phyloP scores from a whole-genome alignment of 2,888 invertebrate species.

The Quadroppia sp. region DNA sequence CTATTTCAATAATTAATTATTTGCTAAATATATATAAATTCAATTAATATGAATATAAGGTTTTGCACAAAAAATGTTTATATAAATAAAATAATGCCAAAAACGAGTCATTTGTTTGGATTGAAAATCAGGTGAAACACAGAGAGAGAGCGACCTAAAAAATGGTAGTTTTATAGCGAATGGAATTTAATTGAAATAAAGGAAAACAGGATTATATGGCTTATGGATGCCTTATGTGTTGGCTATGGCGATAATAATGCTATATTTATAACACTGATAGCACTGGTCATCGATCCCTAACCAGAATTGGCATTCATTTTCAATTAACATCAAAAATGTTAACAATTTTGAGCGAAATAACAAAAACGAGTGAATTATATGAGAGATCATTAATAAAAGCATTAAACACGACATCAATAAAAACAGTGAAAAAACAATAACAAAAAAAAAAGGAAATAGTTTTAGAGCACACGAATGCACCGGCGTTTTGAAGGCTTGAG shows the following conservation, averaged over 20 bases:
- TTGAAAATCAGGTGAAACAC: neutral
- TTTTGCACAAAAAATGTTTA: neutral
- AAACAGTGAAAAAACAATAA: neutral
- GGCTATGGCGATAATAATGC: neutral
- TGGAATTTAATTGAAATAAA: neutral
- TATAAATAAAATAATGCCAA: neutral
- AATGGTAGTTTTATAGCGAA: neutral
- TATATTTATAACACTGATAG: neutral
- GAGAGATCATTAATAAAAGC: neutral
- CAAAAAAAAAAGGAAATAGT: neutral
- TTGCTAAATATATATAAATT: neutral
- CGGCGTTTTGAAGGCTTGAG: neutral
- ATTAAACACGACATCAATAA: neutral
- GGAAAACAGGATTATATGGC: neutral
- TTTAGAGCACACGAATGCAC: neutral
- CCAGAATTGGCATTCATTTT: neutral
- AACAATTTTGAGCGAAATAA: neutral
- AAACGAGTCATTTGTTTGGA: neutral
- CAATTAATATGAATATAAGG: neutral
- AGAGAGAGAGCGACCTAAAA: conserved; percentile 5
- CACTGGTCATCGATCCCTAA: neutral
- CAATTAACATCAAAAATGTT: neutral
- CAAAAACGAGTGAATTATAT: neutral
- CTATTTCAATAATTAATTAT: neutral
- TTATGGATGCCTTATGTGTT: neutral